Conservation (phyloP, 2,113 vertebrate genomes). For the Empidonax alnorum region DNA sequence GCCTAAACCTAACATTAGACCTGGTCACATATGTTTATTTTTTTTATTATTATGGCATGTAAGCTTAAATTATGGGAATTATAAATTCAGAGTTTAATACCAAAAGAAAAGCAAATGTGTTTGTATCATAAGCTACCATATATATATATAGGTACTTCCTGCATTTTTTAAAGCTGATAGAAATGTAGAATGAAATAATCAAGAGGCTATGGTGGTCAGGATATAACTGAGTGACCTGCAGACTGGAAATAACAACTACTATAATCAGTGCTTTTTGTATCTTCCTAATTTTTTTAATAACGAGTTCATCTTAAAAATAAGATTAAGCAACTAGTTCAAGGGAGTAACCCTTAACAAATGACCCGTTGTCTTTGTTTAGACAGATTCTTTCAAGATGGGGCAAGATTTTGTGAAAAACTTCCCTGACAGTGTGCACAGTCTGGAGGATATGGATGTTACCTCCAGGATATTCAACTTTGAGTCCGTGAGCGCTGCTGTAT, state of each 20-base stretch:
- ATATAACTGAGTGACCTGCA: neutral
- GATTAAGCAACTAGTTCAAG: neutral
- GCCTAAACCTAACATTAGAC: neutral
- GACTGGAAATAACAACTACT: neutral
- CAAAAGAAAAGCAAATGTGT: neutral
- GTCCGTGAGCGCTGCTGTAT: conserved; percentile 16
- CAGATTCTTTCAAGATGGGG: conserved; percentile 94
- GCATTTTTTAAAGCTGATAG: neutral
- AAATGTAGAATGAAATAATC: neutral
- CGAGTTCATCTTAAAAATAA: neutral
- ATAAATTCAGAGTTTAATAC: neutral
- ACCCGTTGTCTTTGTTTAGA: conserved; percentile 72
- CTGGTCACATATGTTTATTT: neutral
- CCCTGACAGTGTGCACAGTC: conserved; percentile 69
- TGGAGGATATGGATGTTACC: conserved; percentile 73
- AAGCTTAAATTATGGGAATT: neutral
- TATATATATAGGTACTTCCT: neutral
- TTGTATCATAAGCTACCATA: neutral
- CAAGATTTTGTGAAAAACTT: conserved; percentile 82
- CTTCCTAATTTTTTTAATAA: neutral
- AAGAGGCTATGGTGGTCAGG: neutral
- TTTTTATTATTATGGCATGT: neutral
- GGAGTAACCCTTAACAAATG: neutral
- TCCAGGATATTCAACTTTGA: conserved; percentile 73
- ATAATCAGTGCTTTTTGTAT: neutral